Evolutionary conservation across 2,888 invertebrate species (phyloP), one percentile per base, ranked within the genome.

Genomic region (Leptura quadrifasciata): DNA sequence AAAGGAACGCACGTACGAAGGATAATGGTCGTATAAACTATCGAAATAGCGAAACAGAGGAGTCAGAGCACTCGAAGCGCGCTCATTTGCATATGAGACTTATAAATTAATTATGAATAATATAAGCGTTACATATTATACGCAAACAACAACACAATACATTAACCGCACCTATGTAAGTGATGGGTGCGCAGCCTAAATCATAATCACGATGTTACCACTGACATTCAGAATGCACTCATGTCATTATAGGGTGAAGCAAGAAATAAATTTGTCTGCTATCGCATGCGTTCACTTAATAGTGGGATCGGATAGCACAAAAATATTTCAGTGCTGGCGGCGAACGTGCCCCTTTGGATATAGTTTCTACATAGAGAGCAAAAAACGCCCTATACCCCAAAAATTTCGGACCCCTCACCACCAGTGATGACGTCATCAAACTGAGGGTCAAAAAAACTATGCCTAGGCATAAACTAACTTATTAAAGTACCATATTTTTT

Each of bases 21-120:
- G 47, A 17, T 2, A 47, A 47, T 47, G 15, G 47, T 1, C 10
- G 20, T 35, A 35, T 54, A 54, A 54, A 65, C 9, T 52, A 65
- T 20, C 21, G 21, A 52, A 52, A 52, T 74, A 61, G 74, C 70
- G 55, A 67, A 74, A 65, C 71, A 24, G 74, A 76, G 73, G 35
- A 70, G 60, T 64, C 67, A 58, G 47, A 64, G 65, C 39, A 71
- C 74, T 74, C 67, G 68, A 60, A 77, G 74, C 72, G 74, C 57
- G 60, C 71, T 69, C 75, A 85, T 85, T 85, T 84, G 78, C 85
- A 85, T 85, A 83, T 78, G 81, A 83, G 84, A 82, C 84, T 80
- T 79, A 84, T 84, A 84, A 85, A 85, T 85, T 85, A 84, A 85
- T 85, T 84, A 83, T 82, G 79, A 81, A 83, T 84, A 83, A 85